Percentiles rank a stretch among this genome's conserved stretches.
These are phyloP conservation scores for Acronicta alni DNA, from an alignment of 2,888 invertebrate species.

Conservation along the genomic window DNA sequence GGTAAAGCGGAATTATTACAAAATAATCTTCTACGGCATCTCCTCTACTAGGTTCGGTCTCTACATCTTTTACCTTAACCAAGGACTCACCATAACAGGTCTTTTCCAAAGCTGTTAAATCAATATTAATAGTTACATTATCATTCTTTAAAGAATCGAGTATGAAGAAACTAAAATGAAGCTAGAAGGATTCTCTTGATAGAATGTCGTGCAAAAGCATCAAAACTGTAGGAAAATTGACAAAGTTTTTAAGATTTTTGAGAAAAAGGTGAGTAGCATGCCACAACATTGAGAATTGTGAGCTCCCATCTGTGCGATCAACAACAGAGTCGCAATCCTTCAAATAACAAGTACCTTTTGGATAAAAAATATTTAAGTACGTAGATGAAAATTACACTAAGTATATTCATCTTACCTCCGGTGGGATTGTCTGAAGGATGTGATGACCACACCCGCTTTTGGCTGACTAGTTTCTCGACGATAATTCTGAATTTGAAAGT, in stretches of 20 bases:
- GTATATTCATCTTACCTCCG: conserved; percentile 91
- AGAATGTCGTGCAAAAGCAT: conserved; percentile 72
- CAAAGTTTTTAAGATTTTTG: conserved; percentile 49
- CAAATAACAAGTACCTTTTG: conserved; percentile 39
- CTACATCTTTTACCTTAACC: conserved; percentile 82
- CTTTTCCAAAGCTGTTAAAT: conserved; percentile 89
- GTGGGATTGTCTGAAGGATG: conserved; percentile 96
- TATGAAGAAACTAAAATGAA: conserved; percentile 36
- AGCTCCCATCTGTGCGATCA: conserved; percentile 68
- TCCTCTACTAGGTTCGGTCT: conserved; percentile 74
- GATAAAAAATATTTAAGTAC: conserved; percentile 43
- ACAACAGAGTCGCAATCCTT: conserved; percentile 44
- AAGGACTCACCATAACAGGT: conserved; percentile 87
- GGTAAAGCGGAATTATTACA: conserved; percentile 75
- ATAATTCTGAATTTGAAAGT: conserved; percentile 73
- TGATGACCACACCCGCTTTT: conserved; percentile 97
- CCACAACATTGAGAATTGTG: conserved; percentile 78
- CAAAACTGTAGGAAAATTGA: conserved; percentile 51
- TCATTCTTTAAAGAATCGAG: conserved; percentile 47
- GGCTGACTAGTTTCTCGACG: conserved; percentile 86
- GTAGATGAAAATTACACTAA: conserved; percentile 5
- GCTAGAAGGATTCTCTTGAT: conserved; percentile 42
- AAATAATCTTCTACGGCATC: conserved; percentile 77
- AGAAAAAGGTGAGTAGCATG: conserved; percentile 69
- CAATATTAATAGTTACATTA: conserved; percentile 75